Conservation (phyloP, 2,113 vertebrate genomes). For the Paracanthobrama guichenoti region DNA sequence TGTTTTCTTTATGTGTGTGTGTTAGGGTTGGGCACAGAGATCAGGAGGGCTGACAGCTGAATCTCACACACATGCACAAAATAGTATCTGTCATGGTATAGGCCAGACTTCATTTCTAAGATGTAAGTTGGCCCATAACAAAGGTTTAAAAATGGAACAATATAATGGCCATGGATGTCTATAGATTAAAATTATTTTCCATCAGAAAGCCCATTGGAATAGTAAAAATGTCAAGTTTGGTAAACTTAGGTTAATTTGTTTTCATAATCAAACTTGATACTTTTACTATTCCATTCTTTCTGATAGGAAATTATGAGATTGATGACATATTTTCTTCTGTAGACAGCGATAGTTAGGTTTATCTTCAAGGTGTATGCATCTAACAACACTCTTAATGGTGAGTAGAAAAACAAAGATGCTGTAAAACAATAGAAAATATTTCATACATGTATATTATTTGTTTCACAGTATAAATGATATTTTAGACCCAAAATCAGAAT, state of each 20-base stretch:
- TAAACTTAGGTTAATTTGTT: no score
- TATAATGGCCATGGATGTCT: no score
- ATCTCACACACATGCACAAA: background rate
- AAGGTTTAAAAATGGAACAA: background rate
- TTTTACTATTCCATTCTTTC: background rate
- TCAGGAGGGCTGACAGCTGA: background rate
- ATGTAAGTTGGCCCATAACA: background rate
- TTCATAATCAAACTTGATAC: background rate
- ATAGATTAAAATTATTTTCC: no score
- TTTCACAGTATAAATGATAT: background rate
- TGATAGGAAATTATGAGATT: background rate
- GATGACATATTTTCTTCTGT: background rate
- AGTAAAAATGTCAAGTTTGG: no score
- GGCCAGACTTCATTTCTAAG: background rate
- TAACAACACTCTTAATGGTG: background rate
- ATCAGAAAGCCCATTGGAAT: no score
- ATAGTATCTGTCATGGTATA: background rate
- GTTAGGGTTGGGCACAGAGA: background rate
- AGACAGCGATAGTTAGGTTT: background rate
- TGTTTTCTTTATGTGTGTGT: conserved; percentile 13
- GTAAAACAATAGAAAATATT: background rate
- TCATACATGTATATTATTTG: background rate
- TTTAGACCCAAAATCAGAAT: background rate
- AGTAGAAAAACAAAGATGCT: background rate
- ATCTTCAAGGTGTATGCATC: background rate